Base-by-base conservation (phyloP, 2,888 invertebrate species). In the Diabrotica balteata region DNA sequence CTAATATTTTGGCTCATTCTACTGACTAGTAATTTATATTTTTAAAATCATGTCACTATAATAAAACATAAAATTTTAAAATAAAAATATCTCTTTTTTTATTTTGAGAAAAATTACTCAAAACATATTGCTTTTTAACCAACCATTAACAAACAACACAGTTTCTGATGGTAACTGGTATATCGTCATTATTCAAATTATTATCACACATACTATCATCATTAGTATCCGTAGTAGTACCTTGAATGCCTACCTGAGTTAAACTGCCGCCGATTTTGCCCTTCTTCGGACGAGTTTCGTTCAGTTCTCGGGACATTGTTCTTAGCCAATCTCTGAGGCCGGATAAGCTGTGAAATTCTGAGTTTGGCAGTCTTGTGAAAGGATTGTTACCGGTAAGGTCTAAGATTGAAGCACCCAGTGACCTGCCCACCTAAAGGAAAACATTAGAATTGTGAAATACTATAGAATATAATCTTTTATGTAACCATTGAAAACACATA, bases 371-470 rank as follows among this genome's bases (percentile, higher is more conserved):
- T 71, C 95, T 89, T 60, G 93, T 93, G 85, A 91, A 91, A 44
- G 94, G 94, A 84, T 95, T 95, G 71, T 88, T 89, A 60, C 90
- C 91, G 9, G 91, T 91, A 81, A 95, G 86, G 84, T 96, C 96
- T 75, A 96, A 84, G 73, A 95, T 91, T 0, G 95, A 94, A 52
- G 93, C 90, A 66, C 94, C 93, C 74, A 96, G 84, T 0, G 94
- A 92, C 67, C 90, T 89, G 5, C 95, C 95, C 80, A 94, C 93
- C 95, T 84, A 61, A 65, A 63, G 62, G 8, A 42, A 52, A 9
- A 17, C 9, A 59, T 10, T 9, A 6, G 17, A 32, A 49, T 49
- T 52, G 22, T 22, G 43, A 53, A 54, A 7, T 10, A 43, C 5
- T 5, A 22, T 9, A 52, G 4, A 17, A 9, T 7, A 17, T 51